These are phyloP conservation scores for Andrena chrysosceles DNA, from an alignment of 2,888 invertebrate species.

Conservation along the genomic window DNA sequence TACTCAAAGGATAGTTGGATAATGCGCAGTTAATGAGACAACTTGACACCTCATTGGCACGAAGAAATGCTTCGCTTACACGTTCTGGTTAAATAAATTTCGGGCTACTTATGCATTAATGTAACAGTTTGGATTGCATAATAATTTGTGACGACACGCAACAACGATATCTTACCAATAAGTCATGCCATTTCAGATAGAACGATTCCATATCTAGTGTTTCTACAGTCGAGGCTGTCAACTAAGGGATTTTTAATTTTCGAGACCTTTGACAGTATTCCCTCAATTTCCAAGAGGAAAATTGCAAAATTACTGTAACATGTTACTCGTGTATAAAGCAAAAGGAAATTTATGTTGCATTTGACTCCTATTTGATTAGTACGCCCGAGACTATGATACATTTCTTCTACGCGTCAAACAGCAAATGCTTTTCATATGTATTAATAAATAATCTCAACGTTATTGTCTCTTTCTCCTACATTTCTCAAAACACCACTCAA, in stretches of 20 bases:
- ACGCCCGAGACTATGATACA: neutral
- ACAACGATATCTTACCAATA: neutral
- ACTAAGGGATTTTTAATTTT: neutral
- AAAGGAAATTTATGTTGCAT: neutral
- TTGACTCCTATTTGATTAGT: neutral
- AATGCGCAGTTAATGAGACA: conserved; percentile 34
- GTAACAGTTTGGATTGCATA: conserved; percentile 1
- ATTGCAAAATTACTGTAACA: conserved; percentile 9
- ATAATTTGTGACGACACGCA: neutral
- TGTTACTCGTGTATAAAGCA: neutral
- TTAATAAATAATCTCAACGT: neutral
- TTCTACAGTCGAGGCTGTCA: neutral
- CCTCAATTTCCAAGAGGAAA: neutral
- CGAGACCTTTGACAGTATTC: neutral
- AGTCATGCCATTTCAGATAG: neutral
- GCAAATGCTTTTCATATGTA: neutral
- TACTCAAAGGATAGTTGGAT: conserved; percentile 1
- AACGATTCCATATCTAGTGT: neutral
- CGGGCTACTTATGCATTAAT: conserved; percentile 8
- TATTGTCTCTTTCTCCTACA: conserved; percentile 13
- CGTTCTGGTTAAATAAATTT: neutral
- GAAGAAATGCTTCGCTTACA: neutral
- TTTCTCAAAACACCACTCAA: neutral
- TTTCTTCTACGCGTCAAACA: neutral
- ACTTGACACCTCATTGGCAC: neutral